These are phyloP conservation scores for Acanthosepion esculentum DNA, from an alignment of 2,888 invertebrate genomes.

Conservation along the genomic window DNA sequence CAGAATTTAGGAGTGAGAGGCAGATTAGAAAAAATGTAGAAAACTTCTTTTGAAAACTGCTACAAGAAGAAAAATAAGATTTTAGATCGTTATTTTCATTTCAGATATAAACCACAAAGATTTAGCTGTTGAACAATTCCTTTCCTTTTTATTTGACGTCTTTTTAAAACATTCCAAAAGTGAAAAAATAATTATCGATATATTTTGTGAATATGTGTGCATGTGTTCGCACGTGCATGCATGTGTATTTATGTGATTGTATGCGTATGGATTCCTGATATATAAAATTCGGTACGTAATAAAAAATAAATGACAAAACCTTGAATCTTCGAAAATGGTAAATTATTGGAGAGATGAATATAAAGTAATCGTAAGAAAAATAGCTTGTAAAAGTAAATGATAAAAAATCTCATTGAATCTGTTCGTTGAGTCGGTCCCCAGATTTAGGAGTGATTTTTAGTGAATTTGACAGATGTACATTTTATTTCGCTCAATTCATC, in stretches of 20 bases:
- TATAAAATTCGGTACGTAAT: neutral
- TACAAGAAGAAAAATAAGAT: neutral
- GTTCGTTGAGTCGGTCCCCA: neutral
- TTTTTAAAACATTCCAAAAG: neutral
- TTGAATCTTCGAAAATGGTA: neutral
- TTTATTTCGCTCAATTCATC: conserved; percentile 33
- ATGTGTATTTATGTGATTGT: too few relatives aligned
- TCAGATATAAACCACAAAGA: neutral
- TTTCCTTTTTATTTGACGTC: neutral
- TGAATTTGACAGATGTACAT: conserved; percentile 22
- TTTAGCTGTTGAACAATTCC: neutral
- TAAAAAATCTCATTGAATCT: neutral
- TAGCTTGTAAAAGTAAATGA: neutral
- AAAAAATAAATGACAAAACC: neutral
- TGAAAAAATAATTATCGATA: neutral
- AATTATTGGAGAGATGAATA: neutral
- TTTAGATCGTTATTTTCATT: conserved; percentile 2
- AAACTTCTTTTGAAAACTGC: neutral
- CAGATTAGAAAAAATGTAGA: neutral
- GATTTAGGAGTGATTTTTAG: neutral
- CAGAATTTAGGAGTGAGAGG: neutral
- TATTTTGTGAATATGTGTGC: neutral
- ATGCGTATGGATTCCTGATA: neutral
- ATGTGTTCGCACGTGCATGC: too few relatives aligned
- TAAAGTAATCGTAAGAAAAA: conserved; percentile 33